Evolutionary conservation across 2,797 vertebrate genomes (phyloP).

Genomic region (Sandelia bainsii): DNA sequence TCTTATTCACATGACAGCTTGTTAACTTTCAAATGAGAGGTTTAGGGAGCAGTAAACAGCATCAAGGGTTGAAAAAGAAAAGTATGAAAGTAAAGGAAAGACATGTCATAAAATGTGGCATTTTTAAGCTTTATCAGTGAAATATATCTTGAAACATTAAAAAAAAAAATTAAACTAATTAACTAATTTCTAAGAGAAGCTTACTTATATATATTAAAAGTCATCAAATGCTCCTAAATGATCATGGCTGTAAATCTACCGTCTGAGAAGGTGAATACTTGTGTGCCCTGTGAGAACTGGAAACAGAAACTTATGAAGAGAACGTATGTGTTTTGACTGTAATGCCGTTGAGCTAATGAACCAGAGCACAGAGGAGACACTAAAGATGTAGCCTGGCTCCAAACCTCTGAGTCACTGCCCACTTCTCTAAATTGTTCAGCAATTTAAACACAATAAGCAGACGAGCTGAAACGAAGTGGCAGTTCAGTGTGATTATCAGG

Average conservation of each 20-base stretch:
- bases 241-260: background rate
- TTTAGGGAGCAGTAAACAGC: background rate
- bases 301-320: conserved; percentile 20
- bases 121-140: background rate
- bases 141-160: no score
- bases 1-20: background rate
- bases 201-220: conserved; percentile 21
- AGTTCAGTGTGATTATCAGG: conserved; percentile 15
- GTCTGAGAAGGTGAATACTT: conserved; percentile 17
- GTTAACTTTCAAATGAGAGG: conserved; percentile 2
- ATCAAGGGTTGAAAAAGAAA: background rate
- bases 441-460: conserved; percentile 17
- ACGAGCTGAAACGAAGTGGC: background rate
- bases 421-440: conserved; percentile 1
- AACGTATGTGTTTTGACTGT: background rate
- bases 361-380: conserved; percentile 3
- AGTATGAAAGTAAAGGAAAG: background rate
- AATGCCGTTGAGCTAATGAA: background rate
- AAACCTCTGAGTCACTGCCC: conserved; percentile 7
- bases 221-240: conserved; percentile 25
- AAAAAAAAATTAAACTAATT: no score
- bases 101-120: background rate
- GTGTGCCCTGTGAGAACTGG: conserved; percentile 24
- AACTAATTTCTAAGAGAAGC: conserved; percentile 30
- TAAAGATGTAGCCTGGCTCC: conserved; percentile 10